Evolutionary conservation across 2,888 invertebrate genomes (phyloP), one percentile per base, ranked within the genome.

Genomic region (Julus scandinavius): DNA sequence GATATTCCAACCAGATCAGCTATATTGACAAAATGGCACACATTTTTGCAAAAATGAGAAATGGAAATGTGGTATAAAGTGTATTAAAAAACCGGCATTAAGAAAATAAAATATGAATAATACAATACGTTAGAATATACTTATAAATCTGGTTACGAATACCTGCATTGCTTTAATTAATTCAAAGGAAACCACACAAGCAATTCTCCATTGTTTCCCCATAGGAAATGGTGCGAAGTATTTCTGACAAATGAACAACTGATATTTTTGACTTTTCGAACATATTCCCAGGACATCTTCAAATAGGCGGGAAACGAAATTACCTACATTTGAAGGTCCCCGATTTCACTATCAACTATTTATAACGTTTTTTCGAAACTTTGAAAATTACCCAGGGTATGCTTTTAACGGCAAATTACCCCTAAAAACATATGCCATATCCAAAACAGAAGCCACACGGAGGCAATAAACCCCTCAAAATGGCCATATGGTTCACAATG

Each of bases 221-320:
- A 80, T 38, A 38, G 80, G 80, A 80, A 80, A 80, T 15, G 38
- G 29, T 9, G 13, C 38, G 7, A 80, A 80, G 29, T 38, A 38
- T 72, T 80, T 38, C 80, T 80, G 80, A 80, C 80, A 80, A 80
- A 38, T 80, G 80, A 80, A 80, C 80, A 20, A 80, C 80, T 38
- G 80, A 80, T 80, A 80, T 38, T 80, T 72, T 80, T 38, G 80
- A 80, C 80, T 80, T 72, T 38, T 29, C 38, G 13, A 80, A 80
- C 13, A 80, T 80, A 80, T 80, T 80, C 80, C 80, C 80, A 80
- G 29, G 80, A 13, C 80, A 80, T 80, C 38, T 1, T 80, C 80
- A 29, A 20, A 80, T 1, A 38, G 29, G 20, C 80, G 29, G 5
- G 80, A 80, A 80, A 38, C 29, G 38, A 80, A 80, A 80, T 80